These are phyloP conservation scores for Pteruthius melanotis DNA, from an alignment of 2,113 vertebrate species.

Conservation along the genomic window DNA sequence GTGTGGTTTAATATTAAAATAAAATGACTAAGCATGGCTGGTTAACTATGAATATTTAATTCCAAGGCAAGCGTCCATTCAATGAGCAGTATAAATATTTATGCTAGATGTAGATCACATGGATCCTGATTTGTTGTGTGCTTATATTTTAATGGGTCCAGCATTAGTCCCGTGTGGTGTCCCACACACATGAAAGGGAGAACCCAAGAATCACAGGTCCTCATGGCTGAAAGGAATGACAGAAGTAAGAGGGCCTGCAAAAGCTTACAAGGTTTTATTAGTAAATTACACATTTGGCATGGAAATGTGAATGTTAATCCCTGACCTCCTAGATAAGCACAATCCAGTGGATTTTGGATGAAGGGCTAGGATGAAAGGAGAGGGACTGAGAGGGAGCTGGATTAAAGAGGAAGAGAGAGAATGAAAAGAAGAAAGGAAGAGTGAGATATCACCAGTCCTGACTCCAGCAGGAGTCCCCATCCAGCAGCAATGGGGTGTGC, in stretches of 20 bases:
- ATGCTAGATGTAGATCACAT: background rate
- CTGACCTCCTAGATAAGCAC: too few species aligned
- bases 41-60: background rate
- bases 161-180: accelerated
- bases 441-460: background rate
- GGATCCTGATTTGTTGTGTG: background rate
- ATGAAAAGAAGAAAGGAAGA: background rate
- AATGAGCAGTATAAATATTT: background rate
- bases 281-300: background rate
- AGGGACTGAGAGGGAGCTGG: background rate
- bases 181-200: background rate
- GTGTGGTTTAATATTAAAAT: background rate
- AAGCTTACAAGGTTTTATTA: background rate
- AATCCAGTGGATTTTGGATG: background rate
- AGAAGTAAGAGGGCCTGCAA: background rate
- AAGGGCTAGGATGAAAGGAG: background rate
- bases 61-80: background rate
- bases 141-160: background rate
- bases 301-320: background rate
- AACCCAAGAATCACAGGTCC: background rate
- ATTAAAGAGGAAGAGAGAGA: background rate
- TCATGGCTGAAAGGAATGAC: background rate
- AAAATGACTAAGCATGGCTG: background rate
- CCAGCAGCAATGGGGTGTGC: background rate
- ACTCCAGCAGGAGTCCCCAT: background rate